Base-by-base conservation (phyloP, 2,113 vertebrate species). In the Saguinus midas region DNA sequence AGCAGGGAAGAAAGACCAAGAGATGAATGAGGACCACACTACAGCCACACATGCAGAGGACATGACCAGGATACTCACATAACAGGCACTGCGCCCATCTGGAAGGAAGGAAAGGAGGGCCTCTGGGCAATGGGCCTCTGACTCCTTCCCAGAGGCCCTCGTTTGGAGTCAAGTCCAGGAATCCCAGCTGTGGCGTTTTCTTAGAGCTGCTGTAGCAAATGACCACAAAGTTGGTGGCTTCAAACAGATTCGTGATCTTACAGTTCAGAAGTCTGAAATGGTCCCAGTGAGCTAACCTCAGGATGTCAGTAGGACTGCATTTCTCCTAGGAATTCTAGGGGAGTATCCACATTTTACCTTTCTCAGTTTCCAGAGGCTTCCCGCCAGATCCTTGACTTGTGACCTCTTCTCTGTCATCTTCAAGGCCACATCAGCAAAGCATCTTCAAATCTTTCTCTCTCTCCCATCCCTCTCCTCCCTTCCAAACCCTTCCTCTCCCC, bases 51-150 rank as follows among this genome's bases (percentile, higher is more conserved):
- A 40, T 66, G n/a, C 40, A 1, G 20, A 55, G 32, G 43, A 23
- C 21, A 40, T 1, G 25, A 35, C 3, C 1, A 14, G 11, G 27
- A n/a, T 2, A 0, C 25, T 23, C 17, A 32, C 61, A 9, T 29
- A 14, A 12, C 3, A 75, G n/a, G n/a, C 13, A 35, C 52, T 45
- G 11, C 45, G 23, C 50, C 48, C 8, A 5, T 2, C 52, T 11
- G 11, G 13, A 23, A 45, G 52, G 61, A 61, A 87, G 48, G 55
- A 68, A 50, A 40, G n/a, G 57, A 5, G 21, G 2, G 10, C 23
- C 17, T 73, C 72, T 21, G 8, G 10, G 12, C 18, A 52, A 21
- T 16, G 3, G 3, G 76, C n/a, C 78, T 48, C 55, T 27, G 57
- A 13, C 75, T 32, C 16, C 14, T 5, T 17, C 92, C 83, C 32